phyloP scores from a whole-genome alignment of 2,797 vertebrate genomes.

The Fistularia commersonii region DNA sequence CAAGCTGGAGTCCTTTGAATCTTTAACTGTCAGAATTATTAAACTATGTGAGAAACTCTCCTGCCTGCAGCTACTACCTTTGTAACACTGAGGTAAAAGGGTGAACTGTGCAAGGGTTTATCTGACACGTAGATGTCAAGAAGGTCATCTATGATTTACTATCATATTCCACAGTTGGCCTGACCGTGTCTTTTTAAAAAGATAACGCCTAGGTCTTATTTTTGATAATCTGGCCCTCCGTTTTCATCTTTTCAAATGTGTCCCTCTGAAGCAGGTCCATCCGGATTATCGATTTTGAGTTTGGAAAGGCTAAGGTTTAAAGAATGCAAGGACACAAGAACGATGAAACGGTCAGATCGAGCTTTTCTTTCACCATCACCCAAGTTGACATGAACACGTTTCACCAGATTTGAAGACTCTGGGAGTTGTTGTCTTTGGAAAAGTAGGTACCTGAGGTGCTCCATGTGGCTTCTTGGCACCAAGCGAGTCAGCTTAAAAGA shows the following conservation, averaged over 20 bases:
- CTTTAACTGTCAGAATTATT: no score
- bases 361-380: slow-evolving; percentile 25
- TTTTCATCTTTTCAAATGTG: slow-evolving; percentile 33
- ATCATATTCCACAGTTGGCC: slow-evolving; percentile 40
- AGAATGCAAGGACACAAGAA: slow-evolving; percentile 14
- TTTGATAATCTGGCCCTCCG: slow-evolving; percentile 41
- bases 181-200: slow-evolving; percentile 37
- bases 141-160: slow-evolving; percentile 37
- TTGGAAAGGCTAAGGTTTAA: slow-evolving; percentile 20
- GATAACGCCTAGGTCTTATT: slow-evolving; percentile 11
- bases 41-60: slow-evolving; percentile 19
- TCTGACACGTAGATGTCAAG: slow-evolving; percentile 38
- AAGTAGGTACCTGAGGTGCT: slow-evolving; percentile 64
- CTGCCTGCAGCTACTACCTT: slow-evolving; percentile 22
- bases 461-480: slow-evolving; percentile 16
- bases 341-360: slow-evolving; percentile 8
- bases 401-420: slow-evolving; percentile 16
- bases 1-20: no score
- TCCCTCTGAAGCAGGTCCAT: slow-evolving; percentile 12
- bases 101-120: slow-evolving; percentile 7
- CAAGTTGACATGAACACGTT: slow-evolving; percentile 21
- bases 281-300: slow-evolving; percentile 26
- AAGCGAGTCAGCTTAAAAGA: slow-evolving; percentile 29
- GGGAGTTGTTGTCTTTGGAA: slow-evolving; percentile 66
- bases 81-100: slow-evolving; percentile 8